A percentile compares a stretch with the other conserved stretches of the same genome.
These are phyloP conservation scores for Pandemis heparana DNA, from an alignment of 2,888 invertebrate species.

Conservation along the genomic window DNA sequence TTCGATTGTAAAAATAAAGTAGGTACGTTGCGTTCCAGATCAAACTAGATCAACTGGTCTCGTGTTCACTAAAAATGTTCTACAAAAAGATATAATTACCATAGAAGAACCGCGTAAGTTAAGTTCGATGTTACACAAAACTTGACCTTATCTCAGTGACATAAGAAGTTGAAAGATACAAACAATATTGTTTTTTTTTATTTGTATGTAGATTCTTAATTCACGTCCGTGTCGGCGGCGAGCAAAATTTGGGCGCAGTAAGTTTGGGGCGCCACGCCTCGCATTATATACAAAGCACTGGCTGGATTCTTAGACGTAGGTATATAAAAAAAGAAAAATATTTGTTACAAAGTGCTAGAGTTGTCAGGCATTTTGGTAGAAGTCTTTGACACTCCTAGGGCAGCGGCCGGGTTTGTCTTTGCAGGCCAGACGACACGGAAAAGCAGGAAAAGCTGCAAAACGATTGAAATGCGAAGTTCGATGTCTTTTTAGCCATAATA, in stretches of 20 bases:
- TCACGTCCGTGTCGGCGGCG: background rate
- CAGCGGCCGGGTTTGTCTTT: too few species aligned
- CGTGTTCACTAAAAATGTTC: conserved; percentile 11
- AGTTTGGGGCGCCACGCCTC: background rate
- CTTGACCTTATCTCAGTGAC: background rate
- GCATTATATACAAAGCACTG: background rate
- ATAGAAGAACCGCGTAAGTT: conserved; percentile 16
- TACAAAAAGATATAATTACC: conserved; percentile 29
- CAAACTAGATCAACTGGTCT: conserved; percentile 26
- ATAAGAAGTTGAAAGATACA: background rate
- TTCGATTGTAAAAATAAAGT: background rate
- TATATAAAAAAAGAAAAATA: too few species aligned
- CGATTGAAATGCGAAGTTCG: too few species aligned
- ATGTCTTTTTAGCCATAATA: too few species aligned
- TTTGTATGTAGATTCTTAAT: conserved; percentile 1
- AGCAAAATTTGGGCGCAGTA: conserved; percentile 4
- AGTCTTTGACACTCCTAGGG: too few species aligned
- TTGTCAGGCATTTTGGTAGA: too few species aligned
- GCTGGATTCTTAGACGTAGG: background rate
- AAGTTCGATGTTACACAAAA: background rate
- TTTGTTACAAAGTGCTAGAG: background rate
- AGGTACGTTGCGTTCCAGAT: background rate
- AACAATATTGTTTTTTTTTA: background rate
- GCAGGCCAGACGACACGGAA: too few species aligned
- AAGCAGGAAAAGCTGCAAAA: too few species aligned